Conservation (phyloP, 2,888 invertebrate species). For the Tipula helvola region DNA sequence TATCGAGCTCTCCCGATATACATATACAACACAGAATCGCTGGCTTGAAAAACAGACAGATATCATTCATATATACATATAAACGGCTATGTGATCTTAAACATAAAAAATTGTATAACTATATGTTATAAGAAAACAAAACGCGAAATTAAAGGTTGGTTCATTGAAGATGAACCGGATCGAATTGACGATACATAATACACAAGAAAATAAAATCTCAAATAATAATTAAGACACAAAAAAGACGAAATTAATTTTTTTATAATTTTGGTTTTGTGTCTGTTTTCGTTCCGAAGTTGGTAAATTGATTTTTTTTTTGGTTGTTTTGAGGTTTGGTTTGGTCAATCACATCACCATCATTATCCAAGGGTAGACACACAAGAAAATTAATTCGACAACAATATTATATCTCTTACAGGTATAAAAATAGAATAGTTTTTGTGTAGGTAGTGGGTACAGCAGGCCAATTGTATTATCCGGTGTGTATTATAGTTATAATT, state of each 20-base stretch:
- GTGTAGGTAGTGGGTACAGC: neutral
- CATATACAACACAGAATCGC: neutral
- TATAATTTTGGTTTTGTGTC: neutral
- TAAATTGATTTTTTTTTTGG: neutral
- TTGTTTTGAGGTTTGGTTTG: neutral
- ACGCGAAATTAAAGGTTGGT: neutral
- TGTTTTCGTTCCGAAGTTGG: neutral
- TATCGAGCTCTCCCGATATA: neutral
- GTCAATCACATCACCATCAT: neutral
- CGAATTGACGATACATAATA: neutral
- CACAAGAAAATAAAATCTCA: neutral
- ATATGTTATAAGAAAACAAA: neutral
- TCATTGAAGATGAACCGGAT: neutral
- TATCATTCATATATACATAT: neutral
- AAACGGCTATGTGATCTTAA: neutral
- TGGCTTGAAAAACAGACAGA: neutral
- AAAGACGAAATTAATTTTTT: neutral
- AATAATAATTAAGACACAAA: neutral
- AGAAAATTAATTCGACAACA: neutral
- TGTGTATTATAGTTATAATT: neutral
- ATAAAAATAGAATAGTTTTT: neutral
- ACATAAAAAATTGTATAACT: neutral
- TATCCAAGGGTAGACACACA: neutral
- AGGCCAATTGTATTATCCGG: neutral
- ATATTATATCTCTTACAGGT: neutral